These are phyloP conservation scores for Lordiphosa andalusiaca DNA, from an alignment of 2,888 invertebrate species.

Conservation along the genomic window DNA sequence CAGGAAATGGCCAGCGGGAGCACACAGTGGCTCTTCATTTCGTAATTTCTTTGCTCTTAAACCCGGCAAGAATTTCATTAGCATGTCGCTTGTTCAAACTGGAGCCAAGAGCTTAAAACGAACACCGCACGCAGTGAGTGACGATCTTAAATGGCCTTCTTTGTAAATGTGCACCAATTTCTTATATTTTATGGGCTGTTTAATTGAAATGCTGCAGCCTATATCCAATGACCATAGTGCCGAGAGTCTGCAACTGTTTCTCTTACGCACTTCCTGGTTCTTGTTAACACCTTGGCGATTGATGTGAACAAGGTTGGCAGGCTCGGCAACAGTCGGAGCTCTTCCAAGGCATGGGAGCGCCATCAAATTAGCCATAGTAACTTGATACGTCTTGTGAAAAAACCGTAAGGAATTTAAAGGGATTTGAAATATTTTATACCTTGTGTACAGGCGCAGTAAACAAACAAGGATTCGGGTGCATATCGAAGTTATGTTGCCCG, in stretches of 20 bases:
- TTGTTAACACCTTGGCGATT: constrained; percentile 11
- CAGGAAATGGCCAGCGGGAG: constrained; percentile 53
- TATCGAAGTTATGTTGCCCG: too few relatives aligned
- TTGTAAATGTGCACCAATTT: constrained; percentile 13
- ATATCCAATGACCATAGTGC: constrained; percentile 27
- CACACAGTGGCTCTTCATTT: constrained; percentile 33
- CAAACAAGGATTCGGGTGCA: background rate
- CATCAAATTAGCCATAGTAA: constrained; percentile 6
- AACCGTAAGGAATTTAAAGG: constrained; percentile 2
- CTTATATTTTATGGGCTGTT: constrained; percentile 26
- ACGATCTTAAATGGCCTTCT: constrained; percentile 4
- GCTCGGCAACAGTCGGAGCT: too few relatives aligned
- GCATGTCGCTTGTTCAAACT: constrained; percentile 31
- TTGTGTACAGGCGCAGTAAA: too few relatives aligned
- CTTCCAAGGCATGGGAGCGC: too few relatives aligned
- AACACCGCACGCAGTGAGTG: background rate
- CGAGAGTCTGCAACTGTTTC: constrained; percentile 35
- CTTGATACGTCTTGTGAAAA: background rate
- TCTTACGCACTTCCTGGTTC: constrained; percentile 35
- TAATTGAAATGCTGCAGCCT: constrained; percentile 21
- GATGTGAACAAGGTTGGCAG: constrained; percentile 3
- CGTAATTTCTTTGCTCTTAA: constrained; percentile 44
- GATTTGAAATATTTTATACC: background rate
- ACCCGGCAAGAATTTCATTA: constrained; percentile 57
- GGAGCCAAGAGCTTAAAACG: constrained; percentile 2